These are phyloP conservation scores for Pyrgilauda ruficollis DNA, from an alignment of 2,113 vertebrate genomes.

Conservation along the genomic window DNA sequence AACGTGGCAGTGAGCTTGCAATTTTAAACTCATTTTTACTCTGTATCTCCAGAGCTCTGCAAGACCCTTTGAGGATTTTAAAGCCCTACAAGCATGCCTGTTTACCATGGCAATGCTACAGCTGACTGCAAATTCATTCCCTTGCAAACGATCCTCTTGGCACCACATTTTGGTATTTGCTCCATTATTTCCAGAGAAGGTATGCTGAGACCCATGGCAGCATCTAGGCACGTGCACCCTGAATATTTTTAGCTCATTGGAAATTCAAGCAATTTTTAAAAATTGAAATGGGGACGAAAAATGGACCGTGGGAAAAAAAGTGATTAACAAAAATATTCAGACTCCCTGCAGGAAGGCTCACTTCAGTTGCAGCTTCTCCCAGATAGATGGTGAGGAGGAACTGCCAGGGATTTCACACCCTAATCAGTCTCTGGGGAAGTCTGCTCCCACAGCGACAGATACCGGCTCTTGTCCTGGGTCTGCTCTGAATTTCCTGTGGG, in stretches of 20 bases:
- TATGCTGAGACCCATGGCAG: background rate
- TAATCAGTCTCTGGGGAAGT: constrained; percentile 6
- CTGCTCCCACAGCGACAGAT: background rate
- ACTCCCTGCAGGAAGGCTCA: background rate
- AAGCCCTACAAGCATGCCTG: background rate
- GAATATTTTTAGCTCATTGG: background rate
- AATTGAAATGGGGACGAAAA: background rate
- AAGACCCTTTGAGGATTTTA: constrained; percentile 20
- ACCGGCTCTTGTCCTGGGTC: background rate
- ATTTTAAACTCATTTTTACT: constrained; percentile 14
- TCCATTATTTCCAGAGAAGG: background rate
- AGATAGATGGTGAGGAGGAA: background rate
- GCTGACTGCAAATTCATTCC: background rate
- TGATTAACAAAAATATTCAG: background rate
- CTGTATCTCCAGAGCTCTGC: background rate
- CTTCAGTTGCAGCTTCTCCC: background rate
- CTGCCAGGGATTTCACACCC: background rate
- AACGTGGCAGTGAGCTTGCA: background rate
- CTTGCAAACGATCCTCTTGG: background rate
- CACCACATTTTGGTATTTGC: background rate
- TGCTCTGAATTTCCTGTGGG: constrained; percentile 14
- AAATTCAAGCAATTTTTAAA: background rate
- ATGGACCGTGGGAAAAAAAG: background rate
- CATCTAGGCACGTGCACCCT: background rate
- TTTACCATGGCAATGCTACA: background rate